These are phyloP conservation scores for Oostethus manadensis DNA, from an alignment of 2,113 vertebrate species.

Conservation along the genomic window DNA sequence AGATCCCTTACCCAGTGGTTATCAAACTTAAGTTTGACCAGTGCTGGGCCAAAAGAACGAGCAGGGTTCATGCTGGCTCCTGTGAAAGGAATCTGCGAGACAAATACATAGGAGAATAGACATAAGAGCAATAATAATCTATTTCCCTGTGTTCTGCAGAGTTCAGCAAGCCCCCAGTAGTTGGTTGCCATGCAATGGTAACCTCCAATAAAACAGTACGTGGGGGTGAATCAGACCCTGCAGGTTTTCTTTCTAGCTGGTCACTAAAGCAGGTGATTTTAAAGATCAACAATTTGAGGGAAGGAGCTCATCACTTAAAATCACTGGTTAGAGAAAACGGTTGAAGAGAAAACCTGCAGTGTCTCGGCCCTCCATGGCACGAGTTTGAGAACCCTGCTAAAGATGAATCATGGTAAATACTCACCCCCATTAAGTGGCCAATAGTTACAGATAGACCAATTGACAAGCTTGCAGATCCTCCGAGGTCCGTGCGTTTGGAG, in stretches of 20 bases:
- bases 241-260: no score
- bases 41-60: constrained; percentile 87
- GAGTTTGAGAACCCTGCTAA: no score
- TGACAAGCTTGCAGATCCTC: constrained; percentile 84
- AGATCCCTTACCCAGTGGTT: constrained; percentile 85
- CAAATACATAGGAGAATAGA: constrained; percentile 20
- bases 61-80: constrained; percentile 96
- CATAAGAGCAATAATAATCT: no score
- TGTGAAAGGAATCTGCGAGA: constrained; percentile 84
- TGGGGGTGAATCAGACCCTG: constrained; percentile 57
- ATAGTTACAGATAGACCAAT: constrained; percentile 90
- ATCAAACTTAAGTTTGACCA: constrained; percentile 84
- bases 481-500: constrained; percentile 84
- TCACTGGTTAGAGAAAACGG: no score
- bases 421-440: constrained; percentile 95
- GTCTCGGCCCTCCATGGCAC: no score
- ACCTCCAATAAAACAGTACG: constrained; percentile 50
- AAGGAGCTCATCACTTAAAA: no score
- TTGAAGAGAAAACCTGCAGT: no score
- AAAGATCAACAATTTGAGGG: no score
- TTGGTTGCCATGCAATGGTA: constrained; percentile 59
- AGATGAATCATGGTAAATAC: constrained; percentile 44
- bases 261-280: no score
- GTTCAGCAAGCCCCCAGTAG: constrained; percentile 42
- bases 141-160: constrained; percentile 50